phyloP scores from a whole-genome alignment of 2,797 vertebrate genomes.

The Siniperca undulata region DNA sequence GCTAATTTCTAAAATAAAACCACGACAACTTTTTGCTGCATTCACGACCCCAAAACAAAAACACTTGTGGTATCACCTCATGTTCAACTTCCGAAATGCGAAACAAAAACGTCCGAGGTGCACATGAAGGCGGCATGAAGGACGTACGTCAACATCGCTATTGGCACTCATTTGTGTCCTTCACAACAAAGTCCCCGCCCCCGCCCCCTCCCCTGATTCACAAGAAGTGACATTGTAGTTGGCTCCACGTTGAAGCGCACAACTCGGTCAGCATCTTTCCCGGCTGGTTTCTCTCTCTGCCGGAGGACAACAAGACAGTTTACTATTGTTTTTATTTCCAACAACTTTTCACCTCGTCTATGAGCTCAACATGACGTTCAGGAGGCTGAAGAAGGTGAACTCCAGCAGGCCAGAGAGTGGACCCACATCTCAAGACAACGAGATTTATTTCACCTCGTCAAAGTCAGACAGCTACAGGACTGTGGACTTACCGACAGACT shows the following conservation, averaged over 20 bases:
- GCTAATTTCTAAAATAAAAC: background rate
- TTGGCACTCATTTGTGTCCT: constrained; percentile 46
- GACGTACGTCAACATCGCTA: constrained; percentile 41
- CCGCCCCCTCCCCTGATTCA: constrained; percentile 16
- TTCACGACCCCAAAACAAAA: background rate
- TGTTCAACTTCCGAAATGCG: background rate
- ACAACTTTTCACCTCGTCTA: background rate
- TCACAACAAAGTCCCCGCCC: constrained; percentile 58
- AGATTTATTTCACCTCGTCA: constrained; percentile 88
- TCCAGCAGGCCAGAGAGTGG: constrained; percentile 83
- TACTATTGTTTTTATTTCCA: background rate
- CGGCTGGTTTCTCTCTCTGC: background rate
- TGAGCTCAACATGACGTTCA: constrained; percentile 88
- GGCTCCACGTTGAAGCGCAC: constrained; percentile 46
- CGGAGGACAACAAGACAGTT: background rate
- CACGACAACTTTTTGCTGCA: no score
- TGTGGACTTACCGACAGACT: constrained; percentile 71
- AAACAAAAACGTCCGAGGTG: constrained; percentile 9
- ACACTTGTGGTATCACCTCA: background rate
- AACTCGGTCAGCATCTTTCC: constrained; percentile 38
- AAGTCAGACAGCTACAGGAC: constrained; percentile 86
- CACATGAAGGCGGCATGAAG: constrained; percentile 39
- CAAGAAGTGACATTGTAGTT: constrained; percentile 16
- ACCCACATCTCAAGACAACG: constrained; percentile 71
- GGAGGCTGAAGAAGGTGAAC: constrained; percentile 89